Percentiles rank a stretch among this genome's conserved stretches.
These are phyloP conservation scores for Nomada flava DNA, from an alignment of 2,888 invertebrate species.

Conservation along the genomic window DNA sequence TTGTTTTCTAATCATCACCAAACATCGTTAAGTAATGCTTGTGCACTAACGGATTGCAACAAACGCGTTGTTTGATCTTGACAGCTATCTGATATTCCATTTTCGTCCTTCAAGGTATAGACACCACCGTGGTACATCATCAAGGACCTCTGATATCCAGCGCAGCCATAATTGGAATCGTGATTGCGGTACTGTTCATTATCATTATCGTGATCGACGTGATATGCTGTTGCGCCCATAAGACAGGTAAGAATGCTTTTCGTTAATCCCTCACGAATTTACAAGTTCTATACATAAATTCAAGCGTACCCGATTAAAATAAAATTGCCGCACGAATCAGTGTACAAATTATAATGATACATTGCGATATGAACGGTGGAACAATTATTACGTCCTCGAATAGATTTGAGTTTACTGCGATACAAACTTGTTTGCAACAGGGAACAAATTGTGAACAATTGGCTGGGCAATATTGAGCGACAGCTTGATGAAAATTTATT, in stretches of 20 bases:
- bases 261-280: not conserved
- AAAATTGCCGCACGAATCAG: not conserved
- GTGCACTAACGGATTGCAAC: conserved; percentile 81
- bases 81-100: conserved; percentile 31
- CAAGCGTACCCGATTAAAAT: not conserved
- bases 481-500: no score
- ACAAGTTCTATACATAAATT: no score
- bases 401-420: not conserved
- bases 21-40: conserved; percentile 81
- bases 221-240: conserved; percentile 90
- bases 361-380: not conserved
- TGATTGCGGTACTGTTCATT: conserved; percentile 91
- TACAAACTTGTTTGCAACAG: not conserved
- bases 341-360: not conserved
- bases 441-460: no score
- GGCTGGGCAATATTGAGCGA: not conserved
- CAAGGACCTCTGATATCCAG: conserved; percentile 87
- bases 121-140: conserved; percentile 79
- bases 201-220: conserved; percentile 91
- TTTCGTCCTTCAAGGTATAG: conserved; percentile 77
- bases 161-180: conserved; percentile 93
- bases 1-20: conserved; percentile 76
- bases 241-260: conserved; percentile 83
- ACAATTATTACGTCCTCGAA: not conserved
- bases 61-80: not conserved